A percentile compares a stretch with the other conserved stretches of the same genome.
These are phyloP conservation scores for Drosophila nr. perissopoda DNA, from an alignment of 2,888 invertebrate genomes.

Conservation along the genomic window DNA sequence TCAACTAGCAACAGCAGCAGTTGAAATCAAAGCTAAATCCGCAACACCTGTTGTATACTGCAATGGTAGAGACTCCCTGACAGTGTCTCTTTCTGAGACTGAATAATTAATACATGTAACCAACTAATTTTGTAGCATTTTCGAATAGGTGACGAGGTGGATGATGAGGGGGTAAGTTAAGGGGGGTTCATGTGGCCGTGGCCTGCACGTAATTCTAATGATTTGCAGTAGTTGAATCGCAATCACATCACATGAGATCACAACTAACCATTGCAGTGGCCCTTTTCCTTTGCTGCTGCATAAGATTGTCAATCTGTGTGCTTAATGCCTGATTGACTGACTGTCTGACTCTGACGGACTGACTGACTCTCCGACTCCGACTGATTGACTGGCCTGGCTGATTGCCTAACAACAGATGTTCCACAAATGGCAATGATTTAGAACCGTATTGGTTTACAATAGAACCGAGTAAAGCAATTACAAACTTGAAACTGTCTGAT, in stretches of 20 bases:
- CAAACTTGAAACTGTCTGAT: slow-evolving; percentile 67
- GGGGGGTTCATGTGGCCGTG: slow-evolving; percentile 22
- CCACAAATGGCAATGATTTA: slow-evolving; percentile 26
- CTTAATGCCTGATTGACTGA: slow-evolving; percentile 18
- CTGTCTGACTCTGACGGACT: neutral
- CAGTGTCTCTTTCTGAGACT: slow-evolving; percentile 23
- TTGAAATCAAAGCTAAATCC: slow-evolving; percentile 14
- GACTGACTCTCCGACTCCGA: neutral
- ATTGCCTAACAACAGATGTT: slow-evolving; percentile 58
- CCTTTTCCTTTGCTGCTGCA: slow-evolving; percentile 39
- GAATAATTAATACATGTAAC: slow-evolving; percentile 66
- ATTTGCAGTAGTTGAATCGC: slow-evolving; percentile 52
- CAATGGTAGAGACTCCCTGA: slow-evolving; percentile 4
- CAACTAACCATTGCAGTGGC: slow-evolving; percentile 30
- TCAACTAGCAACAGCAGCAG: slow-evolving; percentile 27
- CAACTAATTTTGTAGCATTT: slow-evolving; percentile 56
- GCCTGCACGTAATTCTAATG: slow-evolving; percentile 63
- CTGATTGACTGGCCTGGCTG: slow-evolving; percentile 25
- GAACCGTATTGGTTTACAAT: slow-evolving; percentile 15
- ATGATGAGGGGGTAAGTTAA: neutral
- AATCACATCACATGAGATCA: slow-evolving; percentile 30
- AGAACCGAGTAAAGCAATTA: slow-evolving; percentile 47
- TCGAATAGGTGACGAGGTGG: slow-evolving; percentile 26
- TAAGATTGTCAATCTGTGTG: slow-evolving; percentile 36
- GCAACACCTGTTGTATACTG: slow-evolving; percentile 54